phyloP scores from a whole-genome alignment of 2,888 invertebrate species.

The Anoplius nigerrimus region DNA sequence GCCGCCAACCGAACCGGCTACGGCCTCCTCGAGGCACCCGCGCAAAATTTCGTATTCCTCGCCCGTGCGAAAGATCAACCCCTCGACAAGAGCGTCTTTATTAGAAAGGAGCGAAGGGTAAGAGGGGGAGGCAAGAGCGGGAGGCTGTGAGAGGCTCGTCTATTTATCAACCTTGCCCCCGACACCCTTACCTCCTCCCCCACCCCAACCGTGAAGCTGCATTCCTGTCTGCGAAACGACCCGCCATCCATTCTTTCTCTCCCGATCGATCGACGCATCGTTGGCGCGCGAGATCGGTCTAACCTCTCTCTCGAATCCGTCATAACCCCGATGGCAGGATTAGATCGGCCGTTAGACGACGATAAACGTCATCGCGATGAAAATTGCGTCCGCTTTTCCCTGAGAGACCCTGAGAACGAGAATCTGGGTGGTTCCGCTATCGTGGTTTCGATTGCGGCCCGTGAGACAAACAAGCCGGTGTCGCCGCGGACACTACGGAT shows the following conservation, averaged over 20 bases:
- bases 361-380: conserved; percentile 31
- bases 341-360: neutral
- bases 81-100: conserved; percentile 74
- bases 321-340: neutral
- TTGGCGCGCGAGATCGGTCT: neutral
- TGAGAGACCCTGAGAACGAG: conserved; percentile 2
- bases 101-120: conserved; percentile 67
- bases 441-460: neutral
- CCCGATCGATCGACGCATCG: conserved; percentile 38
- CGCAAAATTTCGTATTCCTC: conserved; percentile 72
- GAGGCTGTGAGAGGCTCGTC: conserved; percentile 63
- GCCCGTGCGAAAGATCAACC: conserved; percentile 71
- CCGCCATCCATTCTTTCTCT: conserved; percentile 47
- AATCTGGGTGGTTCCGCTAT: neutral
- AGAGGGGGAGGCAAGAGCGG: too few relatives aligned
- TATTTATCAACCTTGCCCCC: conserved; percentile 70
- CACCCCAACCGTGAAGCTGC: conserved; percentile 47
- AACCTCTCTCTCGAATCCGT: neutral
- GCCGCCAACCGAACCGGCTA: too few relatives aligned
- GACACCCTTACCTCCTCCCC: conserved; percentile 58
- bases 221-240: conserved; percentile 46
- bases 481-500: conserved; percentile 9
- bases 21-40: conserved; percentile 54
- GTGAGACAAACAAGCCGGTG: neutral
- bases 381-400: conserved; percentile 15